Conservation (phyloP, 2,888 invertebrate species). For the Branchellion lobata region DNA sequence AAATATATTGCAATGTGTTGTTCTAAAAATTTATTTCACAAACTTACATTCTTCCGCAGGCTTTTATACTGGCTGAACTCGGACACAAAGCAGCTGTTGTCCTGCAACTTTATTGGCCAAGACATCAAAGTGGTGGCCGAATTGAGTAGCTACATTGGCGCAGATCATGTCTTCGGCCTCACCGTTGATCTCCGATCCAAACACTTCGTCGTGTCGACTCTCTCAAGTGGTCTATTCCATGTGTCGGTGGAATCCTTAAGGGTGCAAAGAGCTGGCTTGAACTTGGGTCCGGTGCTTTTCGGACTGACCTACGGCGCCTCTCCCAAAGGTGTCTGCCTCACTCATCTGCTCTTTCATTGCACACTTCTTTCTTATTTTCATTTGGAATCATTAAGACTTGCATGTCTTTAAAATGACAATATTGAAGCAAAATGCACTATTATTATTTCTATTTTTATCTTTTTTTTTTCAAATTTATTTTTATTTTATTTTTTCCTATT, state of each 20-base stretch:
- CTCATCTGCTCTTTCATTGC: too few species aligned
- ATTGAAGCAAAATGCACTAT: too few species aligned
- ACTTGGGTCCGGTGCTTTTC: neutral
- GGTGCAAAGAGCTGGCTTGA: neutral
- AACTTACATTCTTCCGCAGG: neutral
- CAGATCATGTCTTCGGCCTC: neutral
- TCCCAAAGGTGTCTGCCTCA: too few species aligned
- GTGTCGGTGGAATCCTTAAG: neutral
- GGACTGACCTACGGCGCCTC: neutral
- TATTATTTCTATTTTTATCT: too few species aligned
- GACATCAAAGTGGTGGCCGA: neutral
- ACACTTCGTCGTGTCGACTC: neutral
- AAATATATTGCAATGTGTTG: too few species aligned
- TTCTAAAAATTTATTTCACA: too few species aligned
- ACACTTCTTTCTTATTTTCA: too few species aligned
- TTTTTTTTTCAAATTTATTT: too few species aligned
- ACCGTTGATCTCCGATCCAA: neutral
- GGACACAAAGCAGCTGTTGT: neutral
- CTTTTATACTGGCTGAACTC: conserved; percentile 20
- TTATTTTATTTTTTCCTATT: too few species aligned
- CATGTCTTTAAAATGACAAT: too few species aligned
- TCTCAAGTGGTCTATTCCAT: neutral
- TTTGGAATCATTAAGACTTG: too few species aligned
- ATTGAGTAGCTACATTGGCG: neutral
- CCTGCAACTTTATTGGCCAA: neutral